Percentiles rank a stretch among this genome's conserved stretches.
Conservation (phyloP, 2,113 vertebrate species). For the Mus pahari region DNA sequence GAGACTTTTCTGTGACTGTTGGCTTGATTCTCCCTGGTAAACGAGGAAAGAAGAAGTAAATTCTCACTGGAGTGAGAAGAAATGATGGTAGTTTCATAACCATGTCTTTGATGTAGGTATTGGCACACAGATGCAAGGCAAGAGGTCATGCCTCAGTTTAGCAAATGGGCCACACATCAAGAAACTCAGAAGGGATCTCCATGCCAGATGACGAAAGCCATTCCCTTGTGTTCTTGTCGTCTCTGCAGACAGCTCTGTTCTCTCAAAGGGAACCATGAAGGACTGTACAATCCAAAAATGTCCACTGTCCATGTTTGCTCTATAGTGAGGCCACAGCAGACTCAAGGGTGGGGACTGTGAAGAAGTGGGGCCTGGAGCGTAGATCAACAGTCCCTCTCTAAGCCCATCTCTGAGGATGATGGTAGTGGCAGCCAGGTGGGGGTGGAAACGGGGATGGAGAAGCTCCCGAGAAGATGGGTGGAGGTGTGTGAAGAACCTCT, state of each 20-base stretch:
- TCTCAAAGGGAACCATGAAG: slow-evolving; percentile 13
- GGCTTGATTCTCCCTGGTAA: not conserved
- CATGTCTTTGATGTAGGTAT: not conserved
- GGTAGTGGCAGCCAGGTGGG: not conserved
- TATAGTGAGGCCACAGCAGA: not conserved
- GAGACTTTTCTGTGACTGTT: not conserved
- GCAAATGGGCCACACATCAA: not conserved
- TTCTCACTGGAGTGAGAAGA: not conserved
- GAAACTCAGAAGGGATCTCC: not conserved
- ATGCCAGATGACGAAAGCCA: not conserved
- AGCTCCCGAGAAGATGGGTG: not conserved
- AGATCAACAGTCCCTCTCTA: not conserved
- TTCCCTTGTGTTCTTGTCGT: not conserved
- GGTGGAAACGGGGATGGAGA: not conserved
- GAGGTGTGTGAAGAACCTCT: not conserved
- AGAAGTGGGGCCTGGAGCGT: not conserved
- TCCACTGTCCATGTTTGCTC: slow-evolving; percentile 5
- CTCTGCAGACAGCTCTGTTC: slow-evolving; percentile 22
- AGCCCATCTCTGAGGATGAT: not conserved
- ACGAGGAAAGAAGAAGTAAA: not conserved
- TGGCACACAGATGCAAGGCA: not conserved
- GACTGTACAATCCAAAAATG: not conserved
- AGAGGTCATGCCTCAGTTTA: not conserved
- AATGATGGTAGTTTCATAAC: not conserved
- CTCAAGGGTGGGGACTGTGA: not conserved